Percentiles rank a stretch among this genome's conserved stretches.
phyloP scores from a whole-genome alignment of 2,113 vertebrate genomes.

The Montifringilla adamsi region DNA sequence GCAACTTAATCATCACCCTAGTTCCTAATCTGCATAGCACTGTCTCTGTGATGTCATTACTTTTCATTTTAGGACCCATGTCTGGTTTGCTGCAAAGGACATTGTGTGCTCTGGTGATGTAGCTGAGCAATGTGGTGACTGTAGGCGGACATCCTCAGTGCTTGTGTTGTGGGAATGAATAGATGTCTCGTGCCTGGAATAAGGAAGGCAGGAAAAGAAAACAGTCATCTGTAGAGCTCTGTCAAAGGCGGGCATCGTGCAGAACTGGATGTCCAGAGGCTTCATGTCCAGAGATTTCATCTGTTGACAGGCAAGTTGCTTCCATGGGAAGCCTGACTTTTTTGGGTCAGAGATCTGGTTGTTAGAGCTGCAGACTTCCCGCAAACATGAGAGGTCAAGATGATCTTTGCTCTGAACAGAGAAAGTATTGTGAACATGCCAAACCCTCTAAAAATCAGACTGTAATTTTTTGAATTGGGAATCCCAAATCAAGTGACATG shows the following conservation, averaged over 20 bases:
- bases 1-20: background rate
- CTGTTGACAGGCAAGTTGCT: background rate
- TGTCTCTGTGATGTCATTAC: background rate
- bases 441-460: background rate
- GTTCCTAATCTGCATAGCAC: background rate
- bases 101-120: background rate
- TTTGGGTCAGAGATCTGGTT: background rate
- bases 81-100: background rate
- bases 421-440: background rate
- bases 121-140: background rate
- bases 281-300: background rate
- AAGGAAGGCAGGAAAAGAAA: background rate
- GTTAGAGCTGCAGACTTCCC: background rate
- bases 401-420: background rate
- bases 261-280: background rate
- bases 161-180: background rate
- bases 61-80: background rate
- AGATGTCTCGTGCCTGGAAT: background rate
- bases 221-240: background rate
- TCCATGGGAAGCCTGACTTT: background rate
- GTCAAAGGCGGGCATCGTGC: background rate
- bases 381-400: background rate
- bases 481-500: background rate
- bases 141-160: background rate
- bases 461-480: background rate